Conservation (phyloP, 1,140 invertebrate genomes). For the Latrodectus geometricus region DNA sequence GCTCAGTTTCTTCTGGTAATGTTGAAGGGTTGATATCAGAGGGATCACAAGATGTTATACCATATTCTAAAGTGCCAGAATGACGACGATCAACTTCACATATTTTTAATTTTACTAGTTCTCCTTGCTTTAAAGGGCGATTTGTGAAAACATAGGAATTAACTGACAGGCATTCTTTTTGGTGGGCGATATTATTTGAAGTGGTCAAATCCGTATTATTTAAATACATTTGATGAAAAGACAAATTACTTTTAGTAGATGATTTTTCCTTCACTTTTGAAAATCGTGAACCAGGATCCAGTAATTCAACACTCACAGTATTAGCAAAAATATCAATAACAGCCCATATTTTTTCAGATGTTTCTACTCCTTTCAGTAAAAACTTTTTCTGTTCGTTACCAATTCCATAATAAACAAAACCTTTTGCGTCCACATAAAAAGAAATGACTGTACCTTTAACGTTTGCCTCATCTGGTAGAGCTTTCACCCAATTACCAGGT, state of each 20-base stretch:
- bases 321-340: not conserved
- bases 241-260: not conserved
- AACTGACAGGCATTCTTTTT: not conserved
- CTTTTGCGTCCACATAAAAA: conserved; percentile 89
- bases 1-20: not conserved
- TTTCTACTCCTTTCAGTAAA: not conserved
- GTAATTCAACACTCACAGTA: not conserved
- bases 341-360: not conserved
- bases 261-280: not conserved
- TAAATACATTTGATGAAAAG: not conserved
- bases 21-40: not conserved
- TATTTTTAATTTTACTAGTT: not conserved
- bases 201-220: not conserved
- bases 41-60: not conserved
- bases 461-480: conserved; percentile 90
- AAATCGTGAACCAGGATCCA: not conserved
- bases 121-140: not conserved
- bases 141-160: not conserved
- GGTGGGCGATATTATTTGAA: not conserved
- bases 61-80: not conserved
- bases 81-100: conserved; percentile 66
- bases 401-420: conserved; percentile 93
- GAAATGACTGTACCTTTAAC: conserved; percentile 87
- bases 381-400: conserved; percentile 71
- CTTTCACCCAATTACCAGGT: conserved; percentile 97